These are phyloP conservation scores for Callocephalon fimbriatum DNA, from an alignment of 2,113 vertebrate genomes.

Conservation along the genomic window DNA sequence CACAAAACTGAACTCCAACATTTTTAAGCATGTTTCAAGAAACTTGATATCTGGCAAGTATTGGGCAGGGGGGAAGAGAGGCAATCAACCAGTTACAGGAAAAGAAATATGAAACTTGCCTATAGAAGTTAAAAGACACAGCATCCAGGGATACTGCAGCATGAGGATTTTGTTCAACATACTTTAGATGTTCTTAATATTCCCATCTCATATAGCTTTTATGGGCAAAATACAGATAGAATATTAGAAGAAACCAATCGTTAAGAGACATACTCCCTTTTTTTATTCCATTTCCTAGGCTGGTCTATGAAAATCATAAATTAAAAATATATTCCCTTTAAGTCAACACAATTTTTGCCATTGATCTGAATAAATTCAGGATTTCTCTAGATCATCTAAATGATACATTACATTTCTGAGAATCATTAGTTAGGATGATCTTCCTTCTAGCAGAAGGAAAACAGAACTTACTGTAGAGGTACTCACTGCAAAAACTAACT, in stretches of 20 bases:
- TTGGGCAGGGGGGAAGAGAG: not conserved
- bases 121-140: not conserved
- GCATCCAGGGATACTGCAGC: not conserved
- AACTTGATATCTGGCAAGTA: not conserved
- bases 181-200: not conserved
- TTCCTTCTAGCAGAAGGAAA: not conserved
- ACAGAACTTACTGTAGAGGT: not conserved
- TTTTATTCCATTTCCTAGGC: not conserved
- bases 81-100: not conserved
- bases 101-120: not conserved
- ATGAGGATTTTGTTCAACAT: not conserved
- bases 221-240: not conserved
- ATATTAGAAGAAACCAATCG: not conserved
- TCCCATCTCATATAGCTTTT: not conserved
- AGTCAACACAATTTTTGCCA: slow-evolving; percentile 10
- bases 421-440: not conserved
- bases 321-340: slow-evolving; percentile 8
- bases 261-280: not conserved
- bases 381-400: not conserved
- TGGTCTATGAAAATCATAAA: not conserved
- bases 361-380: not conserved
- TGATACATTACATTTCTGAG: not conserved
- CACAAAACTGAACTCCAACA: not conserved
- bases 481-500: not conserved
- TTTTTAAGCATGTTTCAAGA: not conserved